Percentiles rank a stretch among this genome's conserved stretches.
These are phyloP conservation scores for Melanotaenia pygmaea DNA, from an alignment of 2,797 vertebrate genomes.

Conservation along the genomic window DNA sequence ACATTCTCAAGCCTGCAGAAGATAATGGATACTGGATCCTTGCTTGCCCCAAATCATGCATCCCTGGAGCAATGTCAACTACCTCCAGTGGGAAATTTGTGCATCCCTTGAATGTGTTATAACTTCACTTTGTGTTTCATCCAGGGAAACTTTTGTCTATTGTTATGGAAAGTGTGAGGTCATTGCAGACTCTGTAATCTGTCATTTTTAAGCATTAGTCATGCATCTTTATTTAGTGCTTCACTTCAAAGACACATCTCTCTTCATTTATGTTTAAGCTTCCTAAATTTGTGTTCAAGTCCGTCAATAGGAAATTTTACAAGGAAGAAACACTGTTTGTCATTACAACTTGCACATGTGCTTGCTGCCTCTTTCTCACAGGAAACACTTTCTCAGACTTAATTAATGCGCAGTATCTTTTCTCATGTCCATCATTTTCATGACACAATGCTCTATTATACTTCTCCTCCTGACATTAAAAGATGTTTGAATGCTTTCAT, in stretches of 20 bases:
- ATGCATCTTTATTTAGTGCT: constrained; percentile 11
- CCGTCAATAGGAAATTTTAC: not conserved
- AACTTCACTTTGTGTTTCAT: constrained; percentile 30
- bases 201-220: constrained; percentile 8
- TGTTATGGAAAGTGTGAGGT: constrained; percentile 19
- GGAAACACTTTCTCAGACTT: constrained; percentile 50
- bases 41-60: constrained; percentile 12
- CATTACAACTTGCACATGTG: constrained; percentile 19
- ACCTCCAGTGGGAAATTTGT: constrained; percentile 52
- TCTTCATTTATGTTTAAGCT: not conserved
- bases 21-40: not conserved
- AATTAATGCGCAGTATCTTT: constrained; percentile 21
- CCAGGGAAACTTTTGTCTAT: constrained; percentile 40
- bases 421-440: constrained; percentile 40
- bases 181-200: constrained; percentile 4
- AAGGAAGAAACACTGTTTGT: constrained; percentile 26
- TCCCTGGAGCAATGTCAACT: constrained; percentile 28
- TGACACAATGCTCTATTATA: constrained; percentile 14
- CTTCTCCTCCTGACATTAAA: constrained; percentile 40
- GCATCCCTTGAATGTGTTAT: constrained; percentile 41
- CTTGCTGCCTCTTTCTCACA: constrained; percentile 26
- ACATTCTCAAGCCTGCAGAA: not conserved
- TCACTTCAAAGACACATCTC: not conserved
- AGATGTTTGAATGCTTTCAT: constrained; percentile 57
- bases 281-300: not conserved